A percentile compares a stretch with the other conserved stretches of the same genome.
phyloP scores from a whole-genome alignment of 2,888 invertebrate species.

The Unio pictorum region DNA sequence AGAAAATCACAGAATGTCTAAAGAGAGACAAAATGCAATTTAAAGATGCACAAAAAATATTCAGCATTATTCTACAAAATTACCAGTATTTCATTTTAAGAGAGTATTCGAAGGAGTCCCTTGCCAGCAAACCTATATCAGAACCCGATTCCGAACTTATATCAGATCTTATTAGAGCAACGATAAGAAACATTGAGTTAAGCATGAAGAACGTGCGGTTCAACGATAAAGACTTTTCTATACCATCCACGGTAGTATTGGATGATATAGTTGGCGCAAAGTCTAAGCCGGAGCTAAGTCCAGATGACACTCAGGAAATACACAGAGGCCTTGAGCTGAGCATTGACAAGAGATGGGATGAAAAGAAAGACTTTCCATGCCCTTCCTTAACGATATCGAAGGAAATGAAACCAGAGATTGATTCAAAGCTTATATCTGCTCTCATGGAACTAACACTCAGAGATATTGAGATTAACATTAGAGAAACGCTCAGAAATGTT shows the following conservation, averaged over 20 bases:
- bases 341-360: no score
- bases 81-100: constrained; percentile 20
- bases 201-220: constrained; percentile 34
- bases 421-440: no score
- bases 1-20: constrained; percentile 24
- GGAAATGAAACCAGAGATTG: no score
- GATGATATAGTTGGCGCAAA: constrained; percentile 4
- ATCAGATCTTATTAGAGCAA: constrained; percentile 31
- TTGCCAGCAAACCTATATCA: no score
- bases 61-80: constrained; percentile 35
- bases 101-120: no score
- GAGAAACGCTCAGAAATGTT: constrained; percentile 21
- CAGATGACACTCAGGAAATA: no score
- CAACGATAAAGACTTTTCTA: constrained; percentile 26
- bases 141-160: constrained; percentile 20
- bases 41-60: constrained; percentile 35
- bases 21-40: constrained; percentile 24
- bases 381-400: no score
- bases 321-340: no score
- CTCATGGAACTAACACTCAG: no score
- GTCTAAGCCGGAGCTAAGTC: no score
- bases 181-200: constrained; percentile 33
- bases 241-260: constrained; percentile 20
- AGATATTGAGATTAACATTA: constrained; percentile 14
- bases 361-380: no score